phyloP scores from a whole-genome alignment of 1,140 invertebrate genomes.

The Frieseomelitta varia region DNA sequence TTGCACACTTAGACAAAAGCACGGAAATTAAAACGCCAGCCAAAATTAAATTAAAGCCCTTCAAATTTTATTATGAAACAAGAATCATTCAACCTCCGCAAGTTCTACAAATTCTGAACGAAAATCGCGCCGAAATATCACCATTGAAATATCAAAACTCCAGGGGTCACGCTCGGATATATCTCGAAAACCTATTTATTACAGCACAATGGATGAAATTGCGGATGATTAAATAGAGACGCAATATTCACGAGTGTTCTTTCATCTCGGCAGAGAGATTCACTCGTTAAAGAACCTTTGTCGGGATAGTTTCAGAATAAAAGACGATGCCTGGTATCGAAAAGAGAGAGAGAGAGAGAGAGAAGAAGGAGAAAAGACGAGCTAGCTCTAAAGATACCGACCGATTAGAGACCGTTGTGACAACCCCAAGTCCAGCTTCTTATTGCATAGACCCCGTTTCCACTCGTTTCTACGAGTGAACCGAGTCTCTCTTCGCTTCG shows the following conservation, averaged over 20 bases:
- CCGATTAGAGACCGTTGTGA: conserved; percentile 58
- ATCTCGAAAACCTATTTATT: background rate
- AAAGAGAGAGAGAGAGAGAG: background rate
- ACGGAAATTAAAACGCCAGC: too few relatives aligned
- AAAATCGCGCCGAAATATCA: background rate
- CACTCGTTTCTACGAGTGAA: conserved; percentile 38
- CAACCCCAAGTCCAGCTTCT: conserved; percentile 55
- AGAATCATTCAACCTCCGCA: background rate
- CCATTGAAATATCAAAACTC: background rate
- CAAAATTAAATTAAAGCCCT: too few relatives aligned
- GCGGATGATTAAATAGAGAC: conserved; percentile 41
- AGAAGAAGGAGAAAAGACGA: conserved; percentile 29
- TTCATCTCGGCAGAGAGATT: conserved; percentile 24
- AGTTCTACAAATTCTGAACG: background rate
- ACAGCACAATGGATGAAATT: conserved; percentile 18
- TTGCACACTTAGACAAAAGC: too few relatives aligned
- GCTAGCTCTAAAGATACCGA: conserved; percentile 37
- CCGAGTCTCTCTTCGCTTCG: conserved; percentile 31
- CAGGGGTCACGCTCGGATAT: background rate
- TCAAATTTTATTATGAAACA: too few relatives aligned
- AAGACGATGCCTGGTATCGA: background rate
- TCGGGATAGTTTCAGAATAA: conserved; percentile 1
- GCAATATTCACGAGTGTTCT: conserved; percentile 41
- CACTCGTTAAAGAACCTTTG: conserved; percentile 51
- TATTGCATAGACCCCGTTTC: conserved; percentile 57